Evolutionary conservation across 2,888 invertebrate genomes (phyloP), one percentile per base, ranked within the genome.

Genomic region (Coleophora deauratella): DNA sequence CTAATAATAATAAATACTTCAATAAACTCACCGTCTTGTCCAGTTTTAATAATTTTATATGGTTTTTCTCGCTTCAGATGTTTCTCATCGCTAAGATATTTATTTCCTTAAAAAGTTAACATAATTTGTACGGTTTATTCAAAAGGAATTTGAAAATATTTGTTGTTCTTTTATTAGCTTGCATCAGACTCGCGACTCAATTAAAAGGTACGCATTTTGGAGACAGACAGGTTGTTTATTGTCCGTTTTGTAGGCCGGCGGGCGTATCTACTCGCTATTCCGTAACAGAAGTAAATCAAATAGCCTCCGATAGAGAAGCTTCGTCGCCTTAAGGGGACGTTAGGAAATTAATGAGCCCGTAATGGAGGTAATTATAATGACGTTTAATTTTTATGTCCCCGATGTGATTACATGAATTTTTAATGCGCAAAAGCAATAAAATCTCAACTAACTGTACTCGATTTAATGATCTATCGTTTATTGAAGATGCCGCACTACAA

Each of bases 301-400:
- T n/a, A 44, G 45, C 46, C 53, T 49, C 31, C 40, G 36, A 27
- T 14, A 13, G 13, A 4, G 2, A 11, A 45, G 58, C 52, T 61
- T 73, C 75, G 59, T 31, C 31, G 31, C n/a, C n/a, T 11, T 62
- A 53, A 78, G 80, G 80, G 67, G 59, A 66, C 65, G 75, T 80
- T 74, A 74, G 67, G 67, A 72, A 76, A 81, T 81, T 81, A 81
- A 81, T 82, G 80, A 79, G 68, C 60, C 63, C 66, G 56, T 79
- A 79, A 80, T 76, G 74, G 72, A 74, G 74, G 72, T 70, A 68
- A 72, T 80, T 75, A 70, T 66, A 66, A 72, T 72, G 61, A 62
- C 66, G 62, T 70, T 73, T 71, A 71, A 70, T 72, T 72, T 72
- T 69, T 67, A 67, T 69, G 62, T 65, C 60, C n/a, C 57, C 57